Evolutionary conservation across 2,113 vertebrate genomes (phyloP), one percentile per base, ranked within the genome.

Genomic region (Genyomyrus donnyi): DNA sequence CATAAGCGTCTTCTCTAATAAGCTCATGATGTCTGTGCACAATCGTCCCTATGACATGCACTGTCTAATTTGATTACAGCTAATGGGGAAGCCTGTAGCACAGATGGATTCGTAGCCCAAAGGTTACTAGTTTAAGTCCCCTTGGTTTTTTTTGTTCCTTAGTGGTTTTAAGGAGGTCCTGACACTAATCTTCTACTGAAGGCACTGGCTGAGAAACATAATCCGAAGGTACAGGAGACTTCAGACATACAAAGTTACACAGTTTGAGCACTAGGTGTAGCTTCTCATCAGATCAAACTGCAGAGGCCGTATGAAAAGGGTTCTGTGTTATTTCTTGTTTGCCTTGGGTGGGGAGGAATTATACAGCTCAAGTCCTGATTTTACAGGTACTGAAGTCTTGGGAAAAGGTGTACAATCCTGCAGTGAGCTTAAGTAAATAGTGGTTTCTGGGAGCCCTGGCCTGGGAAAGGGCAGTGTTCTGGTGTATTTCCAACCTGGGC

Each of bases 201-300:
- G 58, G 58, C 58, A n/a, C 9, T 62, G 58, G 24, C 58, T 27
- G 58, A 27, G 62, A 66, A 31, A 66, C 62, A 66, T 31, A 66
- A 27, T 66, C 58, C 58, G 7, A 66, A 66, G 24, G 58, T 66
- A 66, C 58, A 66, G n/a, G n/a, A 66, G n/a, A 66, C 62, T 66
- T 27, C 9, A 27, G 62, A 7, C 15, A 6, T 42, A 5, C 66
- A 66, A 52, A 74, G 24, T 35, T 83, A 15, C 46, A 15, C 5
- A 24, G 27, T 83, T 53, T 83, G 46, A 35, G 49, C 49, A 83
- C 88, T 83, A 89, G 70, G 45, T 89, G 74, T 77, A 1, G 49
- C 87, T 94, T 87, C 27, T 31, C 10, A 35, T 52, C 27, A 87
- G 56, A 49, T 87, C 2, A 56, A 5, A 31, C 50, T 2, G n/a